Percentiles rank a stretch among this genome's conserved stretches.
Evolutionary conservation across 2,113 vertebrate species (phyloP).

Genomic region (Ctenomys sociabilis): DNA sequence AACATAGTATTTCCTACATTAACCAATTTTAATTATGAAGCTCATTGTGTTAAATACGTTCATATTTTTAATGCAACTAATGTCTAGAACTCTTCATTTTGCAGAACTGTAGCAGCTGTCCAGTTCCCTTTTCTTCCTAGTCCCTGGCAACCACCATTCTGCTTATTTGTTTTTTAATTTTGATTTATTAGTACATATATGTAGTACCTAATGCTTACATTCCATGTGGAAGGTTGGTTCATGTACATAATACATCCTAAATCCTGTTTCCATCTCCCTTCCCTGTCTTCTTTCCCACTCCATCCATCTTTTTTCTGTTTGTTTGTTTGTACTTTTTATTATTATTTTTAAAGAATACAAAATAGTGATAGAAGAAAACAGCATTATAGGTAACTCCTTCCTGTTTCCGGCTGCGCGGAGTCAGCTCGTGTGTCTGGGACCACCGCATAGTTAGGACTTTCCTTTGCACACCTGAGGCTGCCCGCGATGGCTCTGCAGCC

Average conservation of each 20-base stretch:
- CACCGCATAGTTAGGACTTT: too few species aligned
- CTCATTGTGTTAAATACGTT: not conserved
- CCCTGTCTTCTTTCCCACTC: not conserved
- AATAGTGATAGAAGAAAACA: too few species aligned
- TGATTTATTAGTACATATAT: not conserved
- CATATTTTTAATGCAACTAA: not conserved
- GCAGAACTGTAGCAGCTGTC: not conserved
- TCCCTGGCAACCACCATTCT: not conserved
- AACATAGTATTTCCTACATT: not conserved
- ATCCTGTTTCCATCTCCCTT: not conserved
- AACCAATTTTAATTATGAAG: not conserved
- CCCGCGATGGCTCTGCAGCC: too few species aligned
- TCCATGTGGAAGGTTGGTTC: not conserved
- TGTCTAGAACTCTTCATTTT: not conserved
- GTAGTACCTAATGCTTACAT: not conserved
- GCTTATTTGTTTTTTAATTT: not conserved
- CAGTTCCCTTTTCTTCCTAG: not conserved
- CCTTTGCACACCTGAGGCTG: too few species aligned
- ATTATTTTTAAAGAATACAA: too few species aligned
- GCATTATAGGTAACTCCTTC: too few species aligned
- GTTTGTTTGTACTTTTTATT: too few species aligned
- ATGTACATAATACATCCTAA: not conserved
- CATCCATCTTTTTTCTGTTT: too few species aligned
- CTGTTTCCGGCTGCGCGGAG: too few species aligned
- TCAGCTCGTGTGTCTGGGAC: too few species aligned